Evolutionary conservation across 2,888 invertebrate genomes (phyloP).

Genomic region (Cryptosula pallasiana): DNA sequence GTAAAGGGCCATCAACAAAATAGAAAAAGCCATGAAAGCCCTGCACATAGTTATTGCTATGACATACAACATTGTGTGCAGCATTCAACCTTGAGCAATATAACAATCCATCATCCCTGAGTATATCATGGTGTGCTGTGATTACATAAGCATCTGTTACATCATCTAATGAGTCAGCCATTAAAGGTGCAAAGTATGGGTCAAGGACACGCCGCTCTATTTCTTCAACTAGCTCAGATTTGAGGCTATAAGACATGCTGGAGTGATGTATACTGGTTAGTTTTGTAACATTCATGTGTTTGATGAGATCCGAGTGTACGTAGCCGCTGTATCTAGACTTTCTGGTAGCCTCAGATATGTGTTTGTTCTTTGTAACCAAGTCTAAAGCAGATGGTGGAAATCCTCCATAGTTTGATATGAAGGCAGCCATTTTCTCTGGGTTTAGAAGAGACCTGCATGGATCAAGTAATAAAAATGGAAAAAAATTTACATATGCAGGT

Average conservation of each 20-base stretch:
- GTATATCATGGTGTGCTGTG: conserved; percentile 52
- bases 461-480: too few relatives aligned
- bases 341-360: conserved; percentile 28
- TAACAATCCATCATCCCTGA: conserved; percentile 52
- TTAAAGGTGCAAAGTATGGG: conserved; percentile 48
- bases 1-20: conserved; percentile 35
- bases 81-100: conserved; percentile 34
- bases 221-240: conserved; percentile 24
- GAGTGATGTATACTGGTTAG: not conserved
- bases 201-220: conserved; percentile 32
- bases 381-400: conserved; percentile 33
- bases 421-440: not conserved
- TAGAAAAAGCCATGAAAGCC: conserved; percentile 27
- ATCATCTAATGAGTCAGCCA: conserved; percentile 36
- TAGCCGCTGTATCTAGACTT: conserved; percentile 28
- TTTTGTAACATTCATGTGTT: not conserved
- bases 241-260: not conserved
- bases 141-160: conserved; percentile 48
- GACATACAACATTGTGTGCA: not conserved
- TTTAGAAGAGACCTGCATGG: not conserved
- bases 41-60: not conserved
- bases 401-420: not conserved
- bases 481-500: too few relatives aligned
- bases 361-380: conserved; percentile 28
- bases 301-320: conserved; percentile 20